A percentile compares a stretch with the other conserved stretches of the same genome.
Evolutionary conservation across 2,797 vertebrate species (phyloP).

Genomic region (Tokudaia muenninki): DNA sequence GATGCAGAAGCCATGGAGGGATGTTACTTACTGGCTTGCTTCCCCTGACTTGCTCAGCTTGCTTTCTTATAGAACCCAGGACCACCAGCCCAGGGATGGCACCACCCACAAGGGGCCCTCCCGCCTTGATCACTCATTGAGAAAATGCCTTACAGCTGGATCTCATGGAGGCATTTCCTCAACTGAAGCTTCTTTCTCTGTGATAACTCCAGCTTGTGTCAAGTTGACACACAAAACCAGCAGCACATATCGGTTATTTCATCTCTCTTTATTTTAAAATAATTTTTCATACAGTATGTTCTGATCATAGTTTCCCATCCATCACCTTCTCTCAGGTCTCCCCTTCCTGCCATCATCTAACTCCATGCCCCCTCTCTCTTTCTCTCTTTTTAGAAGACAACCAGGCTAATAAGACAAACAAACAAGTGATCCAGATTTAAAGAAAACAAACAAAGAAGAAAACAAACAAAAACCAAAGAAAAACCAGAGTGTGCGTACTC

Average conservation of each 20-base stretch:
- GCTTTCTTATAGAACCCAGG: too few species aligned
- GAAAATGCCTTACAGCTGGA: too few species aligned
- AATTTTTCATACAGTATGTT: neutral
- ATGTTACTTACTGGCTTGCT: too few species aligned
- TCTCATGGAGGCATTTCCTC: too few species aligned
- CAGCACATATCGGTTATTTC: neutral
- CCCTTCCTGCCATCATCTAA: neutral
- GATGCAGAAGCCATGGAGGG: too few species aligned
- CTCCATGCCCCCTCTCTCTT: neutral
- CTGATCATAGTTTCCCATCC: neutral
- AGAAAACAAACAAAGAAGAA: neutral
- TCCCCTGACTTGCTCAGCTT: too few species aligned
- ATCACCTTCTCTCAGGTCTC: neutral
- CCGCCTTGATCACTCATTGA: too few species aligned
- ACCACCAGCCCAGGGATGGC: too few species aligned
- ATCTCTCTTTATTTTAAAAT: neutral
- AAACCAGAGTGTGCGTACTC: neutral
- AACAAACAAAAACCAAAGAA: neutral
- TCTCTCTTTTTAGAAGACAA: neutral
- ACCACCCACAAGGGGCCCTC: too few species aligned
- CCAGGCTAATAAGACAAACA: neutral
- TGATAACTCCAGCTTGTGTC: too few species aligned
- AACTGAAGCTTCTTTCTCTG: too few species aligned
- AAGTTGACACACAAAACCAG: too few species aligned
- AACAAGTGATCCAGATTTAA: neutral